Conservation (phyloP, 1,140 invertebrate species). For the Macrocentrus cingulum region DNA sequence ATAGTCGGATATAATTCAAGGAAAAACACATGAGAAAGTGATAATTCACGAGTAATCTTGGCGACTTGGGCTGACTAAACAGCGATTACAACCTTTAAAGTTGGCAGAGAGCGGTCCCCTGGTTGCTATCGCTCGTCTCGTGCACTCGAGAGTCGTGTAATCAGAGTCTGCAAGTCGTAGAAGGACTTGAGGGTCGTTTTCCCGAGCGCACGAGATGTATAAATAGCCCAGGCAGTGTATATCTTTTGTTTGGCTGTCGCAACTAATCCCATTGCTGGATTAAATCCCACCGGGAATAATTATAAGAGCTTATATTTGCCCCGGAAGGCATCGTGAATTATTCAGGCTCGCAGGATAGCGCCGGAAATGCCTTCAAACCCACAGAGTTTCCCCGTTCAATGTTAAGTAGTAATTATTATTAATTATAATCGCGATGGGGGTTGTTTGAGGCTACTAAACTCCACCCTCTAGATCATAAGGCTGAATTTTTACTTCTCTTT, state of each 20-base stretch:
- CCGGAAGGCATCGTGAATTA: constrained; percentile 12
- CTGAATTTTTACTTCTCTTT: no score
- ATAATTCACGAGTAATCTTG: no score
- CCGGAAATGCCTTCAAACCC: constrained; percentile 10
- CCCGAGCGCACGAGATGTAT: background rate
- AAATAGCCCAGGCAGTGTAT: background rate
- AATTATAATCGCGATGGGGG: constrained; percentile 8
- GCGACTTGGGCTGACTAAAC: no score
- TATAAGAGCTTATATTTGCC: constrained; percentile 23
- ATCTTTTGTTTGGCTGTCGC: constrained; percentile 16
- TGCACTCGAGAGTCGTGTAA: no score
- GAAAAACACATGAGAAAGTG: background rate
- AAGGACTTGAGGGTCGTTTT: background rate
- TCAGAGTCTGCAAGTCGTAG: background rate
- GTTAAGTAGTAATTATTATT: constrained; percentile 23
- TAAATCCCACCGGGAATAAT: constrained; percentile 21
- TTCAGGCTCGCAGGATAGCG: constrained; percentile 10
- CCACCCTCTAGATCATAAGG: no score
- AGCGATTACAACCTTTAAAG: background rate
- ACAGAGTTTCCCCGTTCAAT: constrained; percentile 11
- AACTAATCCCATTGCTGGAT: constrained; percentile 13
- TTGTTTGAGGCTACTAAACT: no score
- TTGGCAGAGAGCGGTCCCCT: background rate
- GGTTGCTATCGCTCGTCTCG: background rate
- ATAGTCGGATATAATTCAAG: background rate